Conservation (phyloP, 1,140 invertebrate species). For the Heliconius nattereri region DNA sequence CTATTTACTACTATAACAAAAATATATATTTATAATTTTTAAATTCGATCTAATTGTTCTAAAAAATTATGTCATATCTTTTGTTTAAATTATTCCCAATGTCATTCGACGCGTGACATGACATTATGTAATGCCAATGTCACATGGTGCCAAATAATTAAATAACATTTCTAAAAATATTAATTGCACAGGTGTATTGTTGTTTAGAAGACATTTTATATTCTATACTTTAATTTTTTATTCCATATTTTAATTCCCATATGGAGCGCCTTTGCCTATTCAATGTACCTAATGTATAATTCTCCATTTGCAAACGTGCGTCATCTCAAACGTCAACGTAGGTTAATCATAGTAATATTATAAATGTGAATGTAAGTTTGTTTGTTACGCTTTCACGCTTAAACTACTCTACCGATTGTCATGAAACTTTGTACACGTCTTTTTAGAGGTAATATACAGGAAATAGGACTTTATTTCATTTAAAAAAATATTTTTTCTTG, state of each 20-base stretch:
- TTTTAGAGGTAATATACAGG: no score
- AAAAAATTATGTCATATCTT: conserved; percentile 16
- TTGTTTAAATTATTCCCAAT: conserved; percentile 26
- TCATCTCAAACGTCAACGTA: conserved; percentile 35
- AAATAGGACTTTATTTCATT: no score
- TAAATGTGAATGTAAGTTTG: no score
- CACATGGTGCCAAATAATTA: conserved; percentile 32
- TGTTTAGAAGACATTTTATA: background rate
- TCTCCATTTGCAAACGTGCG: conserved; percentile 39
- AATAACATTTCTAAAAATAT: conserved; percentile 28
- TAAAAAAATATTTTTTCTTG: no score
- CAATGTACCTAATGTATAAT: background rate
- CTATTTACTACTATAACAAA: background rate
- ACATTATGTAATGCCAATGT: conserved; percentile 27
- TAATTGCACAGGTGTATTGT: background rate
- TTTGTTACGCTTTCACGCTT: no score
- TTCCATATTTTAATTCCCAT: background rate
- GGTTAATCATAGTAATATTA: background rate
- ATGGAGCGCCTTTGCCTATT: background rate
- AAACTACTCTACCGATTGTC: no score
- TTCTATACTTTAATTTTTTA: background rate
- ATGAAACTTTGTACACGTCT: no score
- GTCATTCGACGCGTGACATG: conserved; percentile 20
- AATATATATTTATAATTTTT: background rate
- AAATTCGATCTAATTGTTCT: background rate